Conservation (phyloP, 2,113 vertebrate genomes). For the Hassar affinis region DNA sequence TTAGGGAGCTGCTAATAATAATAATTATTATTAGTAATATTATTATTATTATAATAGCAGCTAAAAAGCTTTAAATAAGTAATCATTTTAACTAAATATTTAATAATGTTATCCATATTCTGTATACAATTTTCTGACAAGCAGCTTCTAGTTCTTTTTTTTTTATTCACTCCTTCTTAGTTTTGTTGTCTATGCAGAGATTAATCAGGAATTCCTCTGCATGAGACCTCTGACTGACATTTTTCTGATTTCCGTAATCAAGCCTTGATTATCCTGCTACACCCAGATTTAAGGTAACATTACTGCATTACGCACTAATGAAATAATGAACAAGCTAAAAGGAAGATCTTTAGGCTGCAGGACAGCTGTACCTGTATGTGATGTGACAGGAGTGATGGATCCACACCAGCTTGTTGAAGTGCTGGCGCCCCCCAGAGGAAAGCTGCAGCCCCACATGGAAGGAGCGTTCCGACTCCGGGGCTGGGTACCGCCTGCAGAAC, state of each 20-base stretch:
- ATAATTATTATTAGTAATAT: no score
- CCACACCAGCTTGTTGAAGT: slow-evolving; percentile 93
- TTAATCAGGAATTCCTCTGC: background rate
- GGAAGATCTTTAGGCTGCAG: background rate
- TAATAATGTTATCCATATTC: no score
- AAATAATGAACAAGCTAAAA: background rate
- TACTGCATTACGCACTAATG: no score
- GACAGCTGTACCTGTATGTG: slow-evolving; percentile 76
- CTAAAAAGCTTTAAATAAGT: no score
- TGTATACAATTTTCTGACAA: background rate
- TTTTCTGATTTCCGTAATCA: no score
- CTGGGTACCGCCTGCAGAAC: slow-evolving; percentile 84
- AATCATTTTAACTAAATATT: no score
- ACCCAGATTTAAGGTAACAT: no score
- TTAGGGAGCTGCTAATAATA: background rate
- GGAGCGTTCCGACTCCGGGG: slow-evolving; percentile 86
- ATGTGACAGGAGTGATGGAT: slow-evolving; percentile 97
- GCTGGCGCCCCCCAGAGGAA: slow-evolving; percentile 88
- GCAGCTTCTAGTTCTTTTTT: background rate
- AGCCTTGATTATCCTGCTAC: no score
- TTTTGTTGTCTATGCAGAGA: background rate
- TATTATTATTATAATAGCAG: no score
- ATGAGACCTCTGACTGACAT: background rate
- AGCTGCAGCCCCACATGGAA: slow-evolving; percentile 93
- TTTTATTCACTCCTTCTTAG: background rate